Evolutionary conservation across 1,140 invertebrate genomes (phyloP).

Genomic region (Gonioctena quinquepunctata): DNA sequence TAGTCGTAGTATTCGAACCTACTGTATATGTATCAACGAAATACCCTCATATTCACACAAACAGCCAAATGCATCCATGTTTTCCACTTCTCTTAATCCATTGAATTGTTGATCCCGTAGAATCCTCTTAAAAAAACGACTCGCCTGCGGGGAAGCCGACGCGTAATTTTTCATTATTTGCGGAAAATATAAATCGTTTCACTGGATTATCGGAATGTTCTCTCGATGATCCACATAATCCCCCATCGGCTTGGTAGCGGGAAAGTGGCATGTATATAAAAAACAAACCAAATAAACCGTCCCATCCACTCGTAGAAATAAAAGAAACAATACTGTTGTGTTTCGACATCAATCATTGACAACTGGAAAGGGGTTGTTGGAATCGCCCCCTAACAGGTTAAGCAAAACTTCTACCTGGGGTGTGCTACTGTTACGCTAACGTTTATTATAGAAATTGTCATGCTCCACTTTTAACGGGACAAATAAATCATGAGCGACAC

Average conservation of each 20-base stretch:
- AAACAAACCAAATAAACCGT: conserved; percentile 21
- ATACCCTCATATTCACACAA: too few species aligned
- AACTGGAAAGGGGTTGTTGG: background rate
- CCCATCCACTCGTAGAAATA: conserved; percentile 21
- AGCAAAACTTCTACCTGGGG: background rate
- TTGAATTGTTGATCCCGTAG: background rate
- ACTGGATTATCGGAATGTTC: background rate
- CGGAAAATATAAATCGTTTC: background rate
- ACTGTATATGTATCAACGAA: too few species aligned
- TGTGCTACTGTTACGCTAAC: background rate
- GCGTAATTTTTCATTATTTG: background rate
- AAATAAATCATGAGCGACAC: too few species aligned
- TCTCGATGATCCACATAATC: background rate
- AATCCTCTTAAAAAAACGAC: background rate
- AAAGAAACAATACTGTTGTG: conserved; percentile 3
- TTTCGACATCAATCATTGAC: background rate
- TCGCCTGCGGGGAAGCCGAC: background rate
- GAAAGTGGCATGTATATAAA: conserved; percentile 19
- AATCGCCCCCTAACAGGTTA: background rate
- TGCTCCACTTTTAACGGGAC: background rate
- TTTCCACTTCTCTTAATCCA: background rate
- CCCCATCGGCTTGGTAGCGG: background rate
- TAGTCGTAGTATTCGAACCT: too few species aligned
- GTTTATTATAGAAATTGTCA: background rate
- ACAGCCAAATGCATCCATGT: too few species aligned